Conservation (phyloP, 2,113 vertebrate genomes). For the Ivindomyrus marchei region DNA sequence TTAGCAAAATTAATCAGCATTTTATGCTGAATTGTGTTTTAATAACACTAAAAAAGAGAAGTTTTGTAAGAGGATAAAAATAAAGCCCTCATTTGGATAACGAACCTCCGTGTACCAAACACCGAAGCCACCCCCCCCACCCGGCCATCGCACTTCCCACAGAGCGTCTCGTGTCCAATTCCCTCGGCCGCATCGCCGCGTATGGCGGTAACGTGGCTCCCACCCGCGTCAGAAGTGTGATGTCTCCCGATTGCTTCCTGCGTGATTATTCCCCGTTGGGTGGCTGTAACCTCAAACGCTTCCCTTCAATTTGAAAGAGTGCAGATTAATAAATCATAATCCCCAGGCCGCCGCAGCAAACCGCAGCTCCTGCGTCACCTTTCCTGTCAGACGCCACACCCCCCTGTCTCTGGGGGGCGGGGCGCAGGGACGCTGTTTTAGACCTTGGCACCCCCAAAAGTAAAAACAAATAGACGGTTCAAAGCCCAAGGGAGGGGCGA, state of each 20-base stretch:
- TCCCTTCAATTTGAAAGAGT: slow-evolving; percentile 30
- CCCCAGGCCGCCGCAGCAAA: slow-evolving; percentile 51
- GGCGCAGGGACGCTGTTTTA: not conserved
- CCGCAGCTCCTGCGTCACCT: slow-evolving; percentile 41
- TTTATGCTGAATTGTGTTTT: slow-evolving; percentile 4
- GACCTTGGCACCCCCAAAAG: not conserved
- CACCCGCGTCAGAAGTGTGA: not conserved
- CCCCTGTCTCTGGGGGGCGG: slow-evolving; percentile 22
- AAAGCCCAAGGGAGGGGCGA: slow-evolving; percentile 53
- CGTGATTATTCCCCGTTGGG: slow-evolving; percentile 2
- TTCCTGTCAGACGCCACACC: slow-evolving; percentile 41
- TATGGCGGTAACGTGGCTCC: not conserved
- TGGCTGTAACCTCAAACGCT: slow-evolving; percentile 4
- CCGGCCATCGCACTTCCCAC: not conserved
- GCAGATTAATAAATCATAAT: slow-evolving; percentile 58
- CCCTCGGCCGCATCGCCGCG: not conserved
- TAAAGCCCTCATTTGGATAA: slow-evolving; percentile 1
- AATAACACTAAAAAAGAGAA: not conserved
- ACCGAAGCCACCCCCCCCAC: no score
- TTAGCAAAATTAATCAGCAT: not conserved
- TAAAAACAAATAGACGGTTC: slow-evolving; percentile 59
- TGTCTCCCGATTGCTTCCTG: not conserved
- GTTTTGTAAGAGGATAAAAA: not conserved
- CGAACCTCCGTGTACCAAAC: not conserved
- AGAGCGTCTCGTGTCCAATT: not conserved